Conservation (phyloP, 2,888 invertebrate species). For the Anticlea derivata region DNA sequence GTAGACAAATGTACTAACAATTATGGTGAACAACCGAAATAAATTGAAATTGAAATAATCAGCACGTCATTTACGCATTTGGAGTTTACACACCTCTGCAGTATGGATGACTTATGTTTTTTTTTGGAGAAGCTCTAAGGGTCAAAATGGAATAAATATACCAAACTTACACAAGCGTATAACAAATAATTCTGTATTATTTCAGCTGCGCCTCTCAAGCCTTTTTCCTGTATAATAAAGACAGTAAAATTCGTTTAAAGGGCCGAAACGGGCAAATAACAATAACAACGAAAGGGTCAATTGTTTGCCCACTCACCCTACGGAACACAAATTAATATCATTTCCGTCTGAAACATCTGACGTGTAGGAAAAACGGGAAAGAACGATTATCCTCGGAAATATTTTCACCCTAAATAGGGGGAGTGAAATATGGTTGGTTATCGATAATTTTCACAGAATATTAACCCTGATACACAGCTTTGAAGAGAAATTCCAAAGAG, state of each 20-base stretch:
- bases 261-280: slow-evolving; percentile 41
- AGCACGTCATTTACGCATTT: too few relatives aligned
- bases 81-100: too few relatives aligned
- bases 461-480: too few relatives aligned
- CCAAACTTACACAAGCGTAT: too few relatives aligned
- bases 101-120: too few relatives aligned
- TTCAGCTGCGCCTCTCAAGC: slow-evolving; percentile 9
- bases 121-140: too few relatives aligned
- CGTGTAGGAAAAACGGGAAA: slow-evolving; percentile 42
- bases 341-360: slow-evolving; percentile 70
- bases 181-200: slow-evolving; percentile 14
- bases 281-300: slow-evolving; percentile 58
- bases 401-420: slow-evolving; percentile 18
- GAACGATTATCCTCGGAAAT: slow-evolving; percentile 26
- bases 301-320: slow-evolving; percentile 58
- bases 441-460: too few relatives aligned
- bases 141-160: too few relatives aligned
- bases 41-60: too few relatives aligned
- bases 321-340: slow-evolving; percentile 72
- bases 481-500: too few relatives aligned
- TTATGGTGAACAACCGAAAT: too few relatives aligned
- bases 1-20: too few relatives aligned
- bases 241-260: slow-evolving; percentile 28
- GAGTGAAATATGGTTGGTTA: slow-evolving; percentile 22
- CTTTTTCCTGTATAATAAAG: slow-evolving; percentile 15